These are phyloP conservation scores for Chrysolina oricalcia DNA, from an alignment of 2,888 invertebrate species.

Conservation along the genomic window DNA sequence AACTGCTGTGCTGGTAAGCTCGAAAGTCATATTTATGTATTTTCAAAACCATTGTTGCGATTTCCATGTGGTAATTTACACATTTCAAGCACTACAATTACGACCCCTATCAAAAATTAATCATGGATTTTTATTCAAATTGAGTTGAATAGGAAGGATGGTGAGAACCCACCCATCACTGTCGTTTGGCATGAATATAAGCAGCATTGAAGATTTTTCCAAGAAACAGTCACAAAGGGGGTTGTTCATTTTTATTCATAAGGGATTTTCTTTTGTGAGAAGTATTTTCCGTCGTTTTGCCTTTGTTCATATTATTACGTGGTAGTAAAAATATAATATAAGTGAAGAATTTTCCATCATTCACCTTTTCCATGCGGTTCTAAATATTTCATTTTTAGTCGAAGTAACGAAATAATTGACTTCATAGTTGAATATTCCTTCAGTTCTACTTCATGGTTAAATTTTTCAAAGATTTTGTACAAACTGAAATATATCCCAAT, in stretches of 20 bases:
- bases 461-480: no score
- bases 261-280: background rate
- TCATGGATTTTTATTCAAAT: background rate
- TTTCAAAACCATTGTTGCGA: background rate
- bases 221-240: background rate
- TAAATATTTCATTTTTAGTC: no score
- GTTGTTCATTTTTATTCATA: background rate
- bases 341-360: background rate
- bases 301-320: background rate
- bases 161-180: background rate
- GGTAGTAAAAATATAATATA: background rate
- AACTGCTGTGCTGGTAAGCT: background rate
- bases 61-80: background rate
- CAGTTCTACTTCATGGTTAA: no score
- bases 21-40: background rate
- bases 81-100: background rate
- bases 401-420: no score
- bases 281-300: background rate
- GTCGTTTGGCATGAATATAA: background rate
- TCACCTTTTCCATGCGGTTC: background rate
- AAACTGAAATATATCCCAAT: no score
- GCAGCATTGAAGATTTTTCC: background rate
- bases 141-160: background rate
- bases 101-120: conserved; percentile 3
- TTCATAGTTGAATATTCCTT: no score